These are phyloP conservation scores for Lucifuga dentata DNA, from an alignment of 2,113 vertebrate species.

Conservation along the genomic window DNA sequence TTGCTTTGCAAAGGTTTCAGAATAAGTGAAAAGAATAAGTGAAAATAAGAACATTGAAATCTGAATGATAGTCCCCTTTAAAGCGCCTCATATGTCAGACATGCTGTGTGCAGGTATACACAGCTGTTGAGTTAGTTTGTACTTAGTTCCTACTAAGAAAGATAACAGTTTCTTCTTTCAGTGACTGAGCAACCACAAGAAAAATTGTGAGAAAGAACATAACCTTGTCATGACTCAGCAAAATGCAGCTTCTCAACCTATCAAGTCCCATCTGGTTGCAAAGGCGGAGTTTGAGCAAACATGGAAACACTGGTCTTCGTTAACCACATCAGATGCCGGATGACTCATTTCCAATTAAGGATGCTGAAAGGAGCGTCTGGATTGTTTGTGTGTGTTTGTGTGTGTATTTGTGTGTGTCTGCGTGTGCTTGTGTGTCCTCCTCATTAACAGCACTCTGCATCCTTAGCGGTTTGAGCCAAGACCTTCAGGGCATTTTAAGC, in stretches of 20 bases:
- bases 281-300: constrained; percentile 46
- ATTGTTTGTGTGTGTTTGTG: constrained; percentile 10
- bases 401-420: not conserved
- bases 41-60: too few relatives aligned
- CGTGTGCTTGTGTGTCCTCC: constrained; percentile 9
- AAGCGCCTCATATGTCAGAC: too few relatives aligned
- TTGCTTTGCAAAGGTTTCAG: too few relatives aligned
- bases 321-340: constrained; percentile 63
- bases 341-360: constrained; percentile 44
- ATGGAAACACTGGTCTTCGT: constrained; percentile 50
- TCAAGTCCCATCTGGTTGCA: constrained; percentile 46
- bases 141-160: constrained; percentile 3
- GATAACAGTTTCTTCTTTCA: constrained; percentile 9
- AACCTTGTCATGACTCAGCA: constrained; percentile 53
- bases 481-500: not conserved
- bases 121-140: too few relatives aligned
- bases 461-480: constrained; percentile 22
- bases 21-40: too few relatives aligned
- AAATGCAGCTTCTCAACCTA: constrained; percentile 19
- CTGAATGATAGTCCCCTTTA: too few relatives aligned
- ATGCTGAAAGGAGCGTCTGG: constrained; percentile 45
- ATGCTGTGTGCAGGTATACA: too few relatives aligned
- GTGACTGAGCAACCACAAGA: constrained; percentile 24
- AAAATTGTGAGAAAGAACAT: constrained; percentile 46
- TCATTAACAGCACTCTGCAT: constrained; percentile 6